Evolutionary conservation across 2,113 vertebrate species (phyloP), one percentile per base, ranked within the genome.

Genomic region (Spea multiplicata): DNA sequence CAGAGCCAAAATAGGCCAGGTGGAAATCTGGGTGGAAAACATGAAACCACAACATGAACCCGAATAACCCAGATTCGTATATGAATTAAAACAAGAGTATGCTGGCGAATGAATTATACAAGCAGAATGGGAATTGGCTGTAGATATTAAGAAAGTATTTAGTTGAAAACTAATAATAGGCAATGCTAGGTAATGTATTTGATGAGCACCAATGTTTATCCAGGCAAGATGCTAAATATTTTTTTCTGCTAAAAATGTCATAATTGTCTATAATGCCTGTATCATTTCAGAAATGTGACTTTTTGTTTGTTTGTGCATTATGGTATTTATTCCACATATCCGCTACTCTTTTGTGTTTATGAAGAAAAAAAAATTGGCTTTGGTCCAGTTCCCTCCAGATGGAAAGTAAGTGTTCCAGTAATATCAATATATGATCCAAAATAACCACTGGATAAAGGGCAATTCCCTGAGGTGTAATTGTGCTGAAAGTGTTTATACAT

Each of bases 381-480:
- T 3, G n/a, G 6, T 52, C 70, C 77, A 66, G 14, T 50, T 48
- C 50, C 65, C 47, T 73, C 70, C 70, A 73, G 77, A 80, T 80
- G 77, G 77, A 80, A 72, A 66, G 70, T 80, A 52, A 45, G 46
- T 71, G 76, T 72, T 80, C 77, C 77, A 80, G 77, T 80, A 80
- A 80, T 64, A 80, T 80, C 77, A 80, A 53, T 73, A 48, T 44
- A 57, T n/a, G 53, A 61, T 66, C 70, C 70, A 80, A 80, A 80
- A 80, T 80, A 80, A 80, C 62, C 70, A 66, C 6, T 67, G 59
- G n/a, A 80, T 80, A 66, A 80, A 47, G 50, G 57, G 46, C 50
- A 59, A 44, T 67, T 66, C 77, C 77, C 77, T 59, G 70, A 17
- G 57, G 77, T 57, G 45, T 49, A 13, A 73, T 77, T 70, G 5